Evolutionary conservation across 2,113 vertebrate species (phyloP), one percentile per base, ranked within the genome.

Genomic region (Actenoides lindsayi): DNA sequence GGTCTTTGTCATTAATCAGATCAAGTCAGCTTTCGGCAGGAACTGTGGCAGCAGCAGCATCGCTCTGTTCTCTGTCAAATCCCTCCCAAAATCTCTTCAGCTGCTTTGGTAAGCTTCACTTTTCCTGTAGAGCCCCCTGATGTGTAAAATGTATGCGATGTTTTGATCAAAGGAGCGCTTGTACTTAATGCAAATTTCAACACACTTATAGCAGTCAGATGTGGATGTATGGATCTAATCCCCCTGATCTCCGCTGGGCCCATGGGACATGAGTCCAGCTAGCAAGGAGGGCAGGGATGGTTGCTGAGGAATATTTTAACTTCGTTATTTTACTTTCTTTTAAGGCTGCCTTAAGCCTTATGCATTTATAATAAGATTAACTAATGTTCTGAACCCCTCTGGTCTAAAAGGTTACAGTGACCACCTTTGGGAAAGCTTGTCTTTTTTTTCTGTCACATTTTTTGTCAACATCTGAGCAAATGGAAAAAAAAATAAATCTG

Each of bases 161-260:
- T 91, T 96, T 85, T 76, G 91, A 95, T 97, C 96, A 96, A 96
- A 97, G 93, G 44, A 15, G 18, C 91, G 83, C 87, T 94, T 90
- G 87, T 96, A 82, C 91, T 93, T 83, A 31, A 96, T 93, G 96
- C 94, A 91, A 93, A 93, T 96, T 90, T 87, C 78, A 94, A 33
- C 74, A 62, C 81, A 33, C 10, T 24, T 56, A 6, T 0, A 50
- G 89, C 87, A 82, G 78, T 71, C 4, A 14, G 74, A 50, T 77
- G 67, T 53, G 93, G 64, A 83, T 18, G 53, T 91, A 70, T 91
- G 31, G 87, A 65, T 95, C 81, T 90, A 67, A 82, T 68, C 75
- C 83, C 90, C 42, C 67, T 30, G 57, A 37, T 91, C 81, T 80
- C 57, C 54, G 4, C 77, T 23, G 35, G 57, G 62, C 80, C 44